Evolutionary conservation across 2,797 vertebrate species (phyloP), one percentile per base, ranked within the genome.

Genomic region (Hydrocynus forskahlii): DNA sequence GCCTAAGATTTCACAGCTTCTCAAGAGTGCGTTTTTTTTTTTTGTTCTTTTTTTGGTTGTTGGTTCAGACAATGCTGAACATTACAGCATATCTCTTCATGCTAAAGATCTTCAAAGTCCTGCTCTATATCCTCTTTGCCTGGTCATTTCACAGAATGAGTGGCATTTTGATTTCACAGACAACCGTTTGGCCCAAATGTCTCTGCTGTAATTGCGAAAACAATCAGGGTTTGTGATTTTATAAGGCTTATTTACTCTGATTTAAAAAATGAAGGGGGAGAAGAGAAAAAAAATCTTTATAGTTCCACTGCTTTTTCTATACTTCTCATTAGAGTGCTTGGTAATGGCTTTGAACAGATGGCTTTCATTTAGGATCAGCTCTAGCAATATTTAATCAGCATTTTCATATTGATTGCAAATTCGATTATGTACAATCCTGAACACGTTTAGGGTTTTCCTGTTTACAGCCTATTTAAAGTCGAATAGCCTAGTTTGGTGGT

Each of bases 221-320:
- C 79, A 89, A 92, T 93, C 89, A 89, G 85, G 86, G 87, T 87
- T 89, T 85, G 86, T 87, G 86, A 85, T 87, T 89, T 94, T 93
- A 82, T 93, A 94, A 90, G 91, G 91, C 90, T 92, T 89, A 91
- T 91, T 91, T 95, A 91, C 92, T 94, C 92, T 93, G 87, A 93
- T 93, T 92, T 93, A 90, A 86, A 92, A 29, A 29, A 29, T 29
- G 29, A 29, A 29, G 29, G 89, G 88, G 89, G 91, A 74, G 38
- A 64, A 73, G 64, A 79, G 73, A 43, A 81, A 75, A 85, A 45
- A 80, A 75, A 85, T 84, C 70, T 86, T 85, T 86, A 76, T 86
- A 86, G 82, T 80, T 81, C 78, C 82, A 59, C 73, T 76, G 83
- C 81, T 81, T 85, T 87, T 88, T 85, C 14, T 84, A 82, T 79